Conservation (phyloP, 1,140 invertebrate genomes). For the Plectrocnemia conspersa region DNA sequence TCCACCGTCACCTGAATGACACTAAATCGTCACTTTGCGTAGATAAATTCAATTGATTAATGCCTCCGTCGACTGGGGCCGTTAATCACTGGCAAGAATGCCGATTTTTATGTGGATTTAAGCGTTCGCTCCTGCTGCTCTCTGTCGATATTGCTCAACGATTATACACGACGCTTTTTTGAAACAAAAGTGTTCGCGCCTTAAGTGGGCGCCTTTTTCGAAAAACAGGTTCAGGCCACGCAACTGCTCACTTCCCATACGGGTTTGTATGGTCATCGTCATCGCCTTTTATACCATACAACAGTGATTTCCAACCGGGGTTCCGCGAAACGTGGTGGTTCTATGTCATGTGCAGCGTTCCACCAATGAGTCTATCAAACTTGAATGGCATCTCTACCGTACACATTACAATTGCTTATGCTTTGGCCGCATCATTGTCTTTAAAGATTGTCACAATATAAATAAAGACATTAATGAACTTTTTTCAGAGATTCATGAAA, state of each 20-base stretch:
- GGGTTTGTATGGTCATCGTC: conserved; percentile 2
- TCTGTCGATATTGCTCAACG: conserved; percentile 11
- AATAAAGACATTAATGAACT: no score
- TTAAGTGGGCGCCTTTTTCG: conserved; percentile 31
- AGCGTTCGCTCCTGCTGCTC: neutral
- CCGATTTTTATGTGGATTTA: conserved; percentile 1
- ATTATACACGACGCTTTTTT: conserved; percentile 29
- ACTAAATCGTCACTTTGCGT: no score
- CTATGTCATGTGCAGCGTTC: no score
- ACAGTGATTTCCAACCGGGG: no score
- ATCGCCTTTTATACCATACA: neutral
- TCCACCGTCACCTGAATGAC: no score
- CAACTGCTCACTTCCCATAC: conserved; percentile 24
- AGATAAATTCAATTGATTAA: neutral
- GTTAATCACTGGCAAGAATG: neutral
- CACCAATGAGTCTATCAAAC: no score
- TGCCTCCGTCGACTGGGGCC: neutral
- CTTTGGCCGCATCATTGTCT: no score
- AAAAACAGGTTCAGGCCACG: conserved; percentile 26
- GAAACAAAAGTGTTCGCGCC: conserved; percentile 28
- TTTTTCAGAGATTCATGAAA: no score
- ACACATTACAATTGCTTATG: no score
- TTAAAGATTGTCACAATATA: no score
- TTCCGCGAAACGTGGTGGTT: no score
- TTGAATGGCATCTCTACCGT: no score